Conservation (phyloP, 2,888 invertebrate genomes). For the Drosophila siamana region DNA sequence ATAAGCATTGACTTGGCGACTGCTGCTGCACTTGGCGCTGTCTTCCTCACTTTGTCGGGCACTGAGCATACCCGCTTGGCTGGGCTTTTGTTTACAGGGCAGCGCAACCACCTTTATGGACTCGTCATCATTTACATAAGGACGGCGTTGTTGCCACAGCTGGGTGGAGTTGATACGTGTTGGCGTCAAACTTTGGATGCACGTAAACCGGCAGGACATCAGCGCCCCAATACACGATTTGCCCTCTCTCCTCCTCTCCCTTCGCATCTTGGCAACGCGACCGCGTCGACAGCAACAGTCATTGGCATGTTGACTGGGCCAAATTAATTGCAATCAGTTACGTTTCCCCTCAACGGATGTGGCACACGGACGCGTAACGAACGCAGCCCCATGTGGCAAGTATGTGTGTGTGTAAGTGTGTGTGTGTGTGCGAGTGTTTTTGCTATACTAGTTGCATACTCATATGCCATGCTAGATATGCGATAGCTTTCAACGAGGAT, state of each 20-base stretch:
- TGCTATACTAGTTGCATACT: neutral
- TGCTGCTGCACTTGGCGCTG: neutral
- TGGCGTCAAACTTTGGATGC: slow-evolving; percentile 36
- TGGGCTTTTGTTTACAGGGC: neutral
- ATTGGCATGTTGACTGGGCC: slow-evolving; percentile 73
- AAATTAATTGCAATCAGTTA: slow-evolving; percentile 81
- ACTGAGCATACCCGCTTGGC: neutral
- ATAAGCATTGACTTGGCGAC: neutral
- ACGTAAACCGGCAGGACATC: slow-evolving; percentile 45
- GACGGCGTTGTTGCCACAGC: slow-evolving; percentile 36
- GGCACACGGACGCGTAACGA: slow-evolving; percentile 53
- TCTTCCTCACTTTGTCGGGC: neutral
- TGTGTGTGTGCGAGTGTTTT: slow-evolving; percentile 6
- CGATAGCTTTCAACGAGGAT: slow-evolving; percentile 13
- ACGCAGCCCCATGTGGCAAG: slow-evolving; percentile 5
- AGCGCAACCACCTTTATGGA: slow-evolving; percentile 47
- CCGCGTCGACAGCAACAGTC: slow-evolving; percentile 42
- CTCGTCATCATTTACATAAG: slow-evolving; percentile 66
- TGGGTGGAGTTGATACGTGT: slow-evolving; percentile 31
- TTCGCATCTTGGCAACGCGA: neutral
- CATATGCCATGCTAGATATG: neutral
- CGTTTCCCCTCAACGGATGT: slow-evolving; percentile 68
- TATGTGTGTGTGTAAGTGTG: slow-evolving; percentile 4
- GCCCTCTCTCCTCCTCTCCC: neutral
- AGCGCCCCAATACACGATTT: slow-evolving; percentile 4